These are phyloP conservation scores for Albula glossodonta DNA, from an alignment of 2,113 vertebrate species.

Conservation along the genomic window DNA sequence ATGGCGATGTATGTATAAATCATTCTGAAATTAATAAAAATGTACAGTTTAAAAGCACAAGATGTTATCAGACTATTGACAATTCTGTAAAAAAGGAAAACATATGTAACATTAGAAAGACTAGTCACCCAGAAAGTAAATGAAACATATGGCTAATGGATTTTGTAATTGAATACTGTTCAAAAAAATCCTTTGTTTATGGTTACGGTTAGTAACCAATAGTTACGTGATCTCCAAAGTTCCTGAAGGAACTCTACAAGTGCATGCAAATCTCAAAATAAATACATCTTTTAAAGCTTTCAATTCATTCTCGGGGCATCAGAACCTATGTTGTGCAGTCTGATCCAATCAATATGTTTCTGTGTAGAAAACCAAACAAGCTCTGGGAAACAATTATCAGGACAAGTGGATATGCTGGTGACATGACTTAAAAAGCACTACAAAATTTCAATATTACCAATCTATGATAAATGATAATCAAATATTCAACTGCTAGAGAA, in stretches of 20 bases:
- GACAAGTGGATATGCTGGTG: constrained; percentile 23
- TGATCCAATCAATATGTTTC: constrained; percentile 11
- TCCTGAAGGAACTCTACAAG: not conserved
- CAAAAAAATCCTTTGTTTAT: not conserved
- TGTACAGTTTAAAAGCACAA: not conserved
- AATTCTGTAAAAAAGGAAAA: not conserved
- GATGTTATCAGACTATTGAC: constrained; percentile 1
- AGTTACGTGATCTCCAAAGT: not conserved
- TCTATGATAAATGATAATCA: constrained; percentile 4
- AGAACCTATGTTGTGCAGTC: not conserved
- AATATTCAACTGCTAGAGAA: constrained; percentile 6
- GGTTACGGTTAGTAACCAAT: not conserved
- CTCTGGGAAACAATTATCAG: not conserved
- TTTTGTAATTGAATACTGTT: not conserved
- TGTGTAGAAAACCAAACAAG: constrained; percentile 7
- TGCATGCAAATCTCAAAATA: not conserved
- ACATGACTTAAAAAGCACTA: constrained; percentile 14
- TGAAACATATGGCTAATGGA: not conserved
- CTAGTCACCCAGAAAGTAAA: not conserved
- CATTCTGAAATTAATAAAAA: not conserved
- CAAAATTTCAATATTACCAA: constrained; percentile 11
- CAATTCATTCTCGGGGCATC: constrained; percentile 5
- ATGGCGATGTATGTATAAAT: not conserved
- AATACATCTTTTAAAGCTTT: not conserved
- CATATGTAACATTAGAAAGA: not conserved